phyloP scores from a whole-genome alignment of 2,888 invertebrate genomes.

The Tricholauxania praeusta region DNA sequence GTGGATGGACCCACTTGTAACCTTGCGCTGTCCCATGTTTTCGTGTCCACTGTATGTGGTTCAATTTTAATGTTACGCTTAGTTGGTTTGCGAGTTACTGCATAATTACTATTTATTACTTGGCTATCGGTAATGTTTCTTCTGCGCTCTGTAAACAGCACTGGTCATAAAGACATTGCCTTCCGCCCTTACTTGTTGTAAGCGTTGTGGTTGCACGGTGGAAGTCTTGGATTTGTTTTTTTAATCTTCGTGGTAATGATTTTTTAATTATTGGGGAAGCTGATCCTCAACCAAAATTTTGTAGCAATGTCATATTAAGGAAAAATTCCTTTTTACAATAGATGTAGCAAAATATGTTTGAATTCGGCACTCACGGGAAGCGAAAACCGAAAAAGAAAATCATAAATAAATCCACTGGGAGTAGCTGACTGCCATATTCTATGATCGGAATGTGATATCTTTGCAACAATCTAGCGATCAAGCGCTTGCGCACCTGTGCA shows the following conservation, averaged over 20 bases:
- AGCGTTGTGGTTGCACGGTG: too few relatives aligned
- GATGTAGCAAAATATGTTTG: too few relatives aligned
- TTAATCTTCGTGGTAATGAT: too few relatives aligned
- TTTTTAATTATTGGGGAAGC: too few relatives aligned
- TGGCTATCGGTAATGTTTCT: slow-evolving; percentile 14
- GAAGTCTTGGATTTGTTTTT: too few relatives aligned
- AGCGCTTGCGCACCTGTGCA: slow-evolving; percentile 4
- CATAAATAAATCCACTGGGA: slow-evolving; percentile 7
- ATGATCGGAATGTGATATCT: slow-evolving; percentile 25
- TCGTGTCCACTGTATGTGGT: slow-evolving; percentile 19
- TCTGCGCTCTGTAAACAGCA: slow-evolving; percentile 24
- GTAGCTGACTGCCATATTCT: slow-evolving; percentile 15
- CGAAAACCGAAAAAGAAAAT: too few relatives aligned
- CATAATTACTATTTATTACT: slow-evolving; percentile 34
- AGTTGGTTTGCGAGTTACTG: slow-evolving; percentile 22
- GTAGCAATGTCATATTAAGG: too few relatives aligned
- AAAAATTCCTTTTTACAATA: too few relatives aligned
- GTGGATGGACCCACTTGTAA: not conserved
- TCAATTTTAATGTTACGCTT: slow-evolving; percentile 10
- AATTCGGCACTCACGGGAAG: too few relatives aligned
- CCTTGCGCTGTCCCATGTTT: too few relatives aligned
- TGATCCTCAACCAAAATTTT: too few relatives aligned
- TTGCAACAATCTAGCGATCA: not conserved
- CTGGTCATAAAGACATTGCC: not conserved
- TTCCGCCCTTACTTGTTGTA: too few relatives aligned